These are phyloP conservation scores for Drosophila nr. perissopoda DNA, from an alignment of 2,888 invertebrate genomes.

Conservation along the genomic window DNA sequence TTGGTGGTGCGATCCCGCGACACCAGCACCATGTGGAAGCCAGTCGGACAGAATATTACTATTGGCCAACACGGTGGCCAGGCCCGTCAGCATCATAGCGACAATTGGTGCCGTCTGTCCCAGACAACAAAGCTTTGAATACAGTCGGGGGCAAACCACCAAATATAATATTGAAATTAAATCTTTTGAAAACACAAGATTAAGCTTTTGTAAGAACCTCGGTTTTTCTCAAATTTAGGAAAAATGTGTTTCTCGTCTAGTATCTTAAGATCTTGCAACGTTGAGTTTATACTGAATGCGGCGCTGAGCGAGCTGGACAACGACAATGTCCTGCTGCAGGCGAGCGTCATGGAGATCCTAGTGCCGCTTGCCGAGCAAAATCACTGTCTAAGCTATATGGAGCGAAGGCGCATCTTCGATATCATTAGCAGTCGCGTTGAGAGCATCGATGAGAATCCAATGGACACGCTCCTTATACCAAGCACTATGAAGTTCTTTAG, in stretches of 20 bases:
- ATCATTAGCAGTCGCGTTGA: no score
- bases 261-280: background rate
- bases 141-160: background rate
- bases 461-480: no score
- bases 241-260: background rate
- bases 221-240: background rate
- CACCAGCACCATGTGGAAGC: conserved; percentile 98
- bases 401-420: no score
- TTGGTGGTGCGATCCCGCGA: conserved; percentile 98
- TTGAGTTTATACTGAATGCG: no score
- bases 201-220: background rate
- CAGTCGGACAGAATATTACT: conserved; percentile 98
- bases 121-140: conserved; percentile 1
- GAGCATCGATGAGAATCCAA: no score
- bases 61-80: conserved; percentile 95
- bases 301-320: no score
- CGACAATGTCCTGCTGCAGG: no score
- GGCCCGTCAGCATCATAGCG: conserved; percentile 93
- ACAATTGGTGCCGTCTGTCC: no score
- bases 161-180: background rate
- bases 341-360: no score
- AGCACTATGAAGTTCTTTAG: no score
- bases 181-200: background rate
- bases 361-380: no score
- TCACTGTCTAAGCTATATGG: no score